These are phyloP conservation scores for Alauda arvensis DNA, from an alignment of 2,797 vertebrate genomes.

Conservation along the genomic window DNA sequence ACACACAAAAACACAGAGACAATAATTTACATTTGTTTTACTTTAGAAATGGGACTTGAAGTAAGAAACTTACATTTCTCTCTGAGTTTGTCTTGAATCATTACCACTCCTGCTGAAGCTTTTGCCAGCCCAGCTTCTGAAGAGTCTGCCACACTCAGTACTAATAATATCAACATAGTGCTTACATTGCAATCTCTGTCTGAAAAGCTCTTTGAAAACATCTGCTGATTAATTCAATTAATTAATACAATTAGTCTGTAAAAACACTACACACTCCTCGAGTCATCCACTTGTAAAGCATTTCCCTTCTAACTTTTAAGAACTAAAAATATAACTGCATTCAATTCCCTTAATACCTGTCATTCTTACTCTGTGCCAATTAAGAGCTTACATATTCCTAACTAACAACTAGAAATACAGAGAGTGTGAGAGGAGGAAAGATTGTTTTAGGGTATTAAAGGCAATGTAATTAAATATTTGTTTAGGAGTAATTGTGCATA, in stretches of 20 bases:
- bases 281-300: not conserved
- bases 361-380: slow-evolving; percentile 39
- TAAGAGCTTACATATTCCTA: slow-evolving; percentile 39
- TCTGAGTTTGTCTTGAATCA: not conserved
- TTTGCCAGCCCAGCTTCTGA: not conserved
- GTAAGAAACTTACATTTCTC: not conserved
- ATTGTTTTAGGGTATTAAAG: slow-evolving; percentile 57
- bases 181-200: not conserved
- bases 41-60: not conserved
- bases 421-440: slow-evolving; percentile 16
- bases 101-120: not conserved
- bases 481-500: slow-evolving; percentile 65
- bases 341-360: slow-evolving; percentile 44
- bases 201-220: slow-evolving; percentile 29
- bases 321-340: not conserved
- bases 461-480: slow-evolving; percentile 71
- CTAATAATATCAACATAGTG: not conserved
- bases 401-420: slow-evolving; percentile 20
- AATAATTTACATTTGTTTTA: not conserved
- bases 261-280: not conserved
- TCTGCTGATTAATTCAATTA: slow-evolving; percentile 39
- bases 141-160: not conserved
- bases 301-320: slow-evolving; percentile 10
- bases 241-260: slow-evolving; percentile 36
- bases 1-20: not conserved